phyloP scores from a whole-genome alignment of 2,888 invertebrate genomes.

The Abrostola triplasia region DNA sequence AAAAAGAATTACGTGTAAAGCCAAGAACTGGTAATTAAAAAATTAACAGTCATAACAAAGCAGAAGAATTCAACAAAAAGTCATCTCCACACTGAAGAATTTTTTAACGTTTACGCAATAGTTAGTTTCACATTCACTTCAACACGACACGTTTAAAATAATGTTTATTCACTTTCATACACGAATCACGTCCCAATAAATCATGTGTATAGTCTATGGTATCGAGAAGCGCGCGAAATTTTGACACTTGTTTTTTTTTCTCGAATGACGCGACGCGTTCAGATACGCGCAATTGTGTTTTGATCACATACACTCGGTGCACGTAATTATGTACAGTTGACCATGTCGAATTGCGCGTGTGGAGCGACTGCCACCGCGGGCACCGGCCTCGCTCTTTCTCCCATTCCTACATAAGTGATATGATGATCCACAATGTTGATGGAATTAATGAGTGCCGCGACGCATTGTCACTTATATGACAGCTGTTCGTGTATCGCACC shows the following conservation, averaged over 20 bases:
- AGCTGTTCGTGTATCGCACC: constrained; percentile 52
- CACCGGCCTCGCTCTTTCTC: constrained; percentile 84
- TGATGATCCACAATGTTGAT: constrained; percentile 75
- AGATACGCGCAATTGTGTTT: constrained; percentile 63
- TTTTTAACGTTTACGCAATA: constrained; percentile 77
- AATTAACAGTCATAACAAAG: constrained; percentile 49
- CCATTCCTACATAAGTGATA: constrained; percentile 83
- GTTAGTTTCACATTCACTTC: constrained; percentile 83
- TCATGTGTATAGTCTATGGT: constrained; percentile 60
- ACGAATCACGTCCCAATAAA: constrained; percentile 75
- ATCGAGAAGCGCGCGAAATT: constrained; percentile 67
- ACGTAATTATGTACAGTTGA: constrained; percentile 83
- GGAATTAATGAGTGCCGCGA: constrained; percentile 73
- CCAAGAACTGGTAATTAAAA: constrained; percentile 30
- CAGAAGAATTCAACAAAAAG: constrained; percentile 64
- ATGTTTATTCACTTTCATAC: constrained; percentile 84
- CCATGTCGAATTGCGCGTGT: constrained; percentile 87
- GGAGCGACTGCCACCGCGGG: constrained; percentile 80
- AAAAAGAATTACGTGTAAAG: constrained; percentile 33
- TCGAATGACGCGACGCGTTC: constrained; percentile 57
- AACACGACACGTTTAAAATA: constrained; percentile 72
- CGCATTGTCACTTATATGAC: constrained; percentile 69
- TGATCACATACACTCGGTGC: constrained; percentile 66
- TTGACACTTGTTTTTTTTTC: constrained; percentile 66
- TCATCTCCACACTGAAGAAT: constrained; percentile 68